A percentile compares a stretch with the other conserved stretches of the same genome.
These are phyloP conservation scores for Echeneis naucrates DNA, from an alignment of 2,797 vertebrate genomes.

Conservation along the genomic window DNA sequence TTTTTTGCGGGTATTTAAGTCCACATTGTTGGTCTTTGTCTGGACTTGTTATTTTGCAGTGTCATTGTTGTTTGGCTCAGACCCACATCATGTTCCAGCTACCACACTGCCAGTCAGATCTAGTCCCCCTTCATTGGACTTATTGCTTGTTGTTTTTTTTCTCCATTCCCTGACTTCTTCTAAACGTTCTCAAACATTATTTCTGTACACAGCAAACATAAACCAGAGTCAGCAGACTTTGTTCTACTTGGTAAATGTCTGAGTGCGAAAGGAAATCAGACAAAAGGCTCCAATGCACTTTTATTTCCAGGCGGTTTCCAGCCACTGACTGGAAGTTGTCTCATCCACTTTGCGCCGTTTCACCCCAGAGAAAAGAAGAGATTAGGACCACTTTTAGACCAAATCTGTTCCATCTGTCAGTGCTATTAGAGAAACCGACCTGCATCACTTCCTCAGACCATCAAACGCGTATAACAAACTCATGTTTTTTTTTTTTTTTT, in stretches of 20 bases:
- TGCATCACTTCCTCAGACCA: slow-evolving; percentile 64
- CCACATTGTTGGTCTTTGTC: not conserved
- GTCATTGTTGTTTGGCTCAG: not conserved
- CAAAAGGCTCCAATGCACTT: slow-evolving; percentile 16
- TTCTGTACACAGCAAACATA: slow-evolving; percentile 33
- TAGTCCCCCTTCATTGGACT: slow-evolving; percentile 11
- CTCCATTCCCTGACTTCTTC: slow-evolving; percentile 4
- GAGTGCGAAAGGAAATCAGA: not conserved
- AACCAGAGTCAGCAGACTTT: slow-evolving; percentile 25
- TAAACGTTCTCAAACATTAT: slow-evolving; percentile 12
- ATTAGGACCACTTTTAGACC: slow-evolving; percentile 81
- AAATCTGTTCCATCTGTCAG: slow-evolving; percentile 87
- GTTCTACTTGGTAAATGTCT: slow-evolving; percentile 20
- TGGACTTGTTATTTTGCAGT: too few species aligned
- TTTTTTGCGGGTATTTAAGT: not conserved
- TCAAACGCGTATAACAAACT: slow-evolving; percentile 27
- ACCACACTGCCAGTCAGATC: slow-evolving; percentile 14
- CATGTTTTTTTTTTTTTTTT: slow-evolving; percentile 34
- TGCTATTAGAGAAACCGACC: slow-evolving; percentile 83
- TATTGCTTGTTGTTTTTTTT: slow-evolving; percentile 25
- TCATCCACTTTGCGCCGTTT: slow-evolving; percentile 56
- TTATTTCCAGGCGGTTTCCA: slow-evolving; percentile 32
- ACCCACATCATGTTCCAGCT: not conserved
- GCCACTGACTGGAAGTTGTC: slow-evolving; percentile 49
- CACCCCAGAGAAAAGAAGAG: slow-evolving; percentile 37